Base-by-base conservation (phyloP, 2,888 invertebrate species). In the Cantharis rustica region DNA sequence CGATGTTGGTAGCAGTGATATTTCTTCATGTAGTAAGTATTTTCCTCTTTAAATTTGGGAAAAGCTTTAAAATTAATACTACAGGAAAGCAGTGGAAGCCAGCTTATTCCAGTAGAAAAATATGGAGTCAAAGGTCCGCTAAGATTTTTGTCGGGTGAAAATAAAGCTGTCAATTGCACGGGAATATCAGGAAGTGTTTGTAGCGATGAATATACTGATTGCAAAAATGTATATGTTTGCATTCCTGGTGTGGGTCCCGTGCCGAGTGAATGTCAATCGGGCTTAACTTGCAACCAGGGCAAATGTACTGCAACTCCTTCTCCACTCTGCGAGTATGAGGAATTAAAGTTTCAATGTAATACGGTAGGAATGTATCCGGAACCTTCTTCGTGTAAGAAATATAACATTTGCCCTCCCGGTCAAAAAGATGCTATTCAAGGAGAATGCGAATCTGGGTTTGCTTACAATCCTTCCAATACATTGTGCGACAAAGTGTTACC, bases 311-410 rank as follows among this genome's bases (percentile, higher is more conserved):
- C 9, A 0, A 17, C 2, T 63, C 63, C 17, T 11, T 10, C 16
- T 11, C 1, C 63, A 7, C 13, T 16, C 13, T 63, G 63, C 7
- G 63, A 11, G n/a, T 27, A 27, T 11, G n/a, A 10, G 10, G 5
- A 10, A 0, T 17, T 66, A 9, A 3, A 2, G 4, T 72, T 72
- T 16, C 0, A 9, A 13, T 72, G 72, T 17, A 11, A 4, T 10
- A 10, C 66, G 0, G n/a, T 20, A 17, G 73, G 73, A 13, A 47
- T 68, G 17, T 73, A 20, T 16, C 73, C 73, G 13, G 73, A 73
- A 16, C 73, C 73, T 26, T 23, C 16, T 11, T 61, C 68, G 23
- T 73, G 73, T 16, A 68, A 23, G 62, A 61, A 26, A 23, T 73
- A 61, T 68, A 61, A 73, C 15, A 15, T 26, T 15, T 75, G 68